Percentiles rank a stretch among this genome's conserved stretches.
These are phyloP conservation scores for Blastobasis adustella DNA, from an alignment of 2,888 invertebrate species.

Conservation along the genomic window DNA sequence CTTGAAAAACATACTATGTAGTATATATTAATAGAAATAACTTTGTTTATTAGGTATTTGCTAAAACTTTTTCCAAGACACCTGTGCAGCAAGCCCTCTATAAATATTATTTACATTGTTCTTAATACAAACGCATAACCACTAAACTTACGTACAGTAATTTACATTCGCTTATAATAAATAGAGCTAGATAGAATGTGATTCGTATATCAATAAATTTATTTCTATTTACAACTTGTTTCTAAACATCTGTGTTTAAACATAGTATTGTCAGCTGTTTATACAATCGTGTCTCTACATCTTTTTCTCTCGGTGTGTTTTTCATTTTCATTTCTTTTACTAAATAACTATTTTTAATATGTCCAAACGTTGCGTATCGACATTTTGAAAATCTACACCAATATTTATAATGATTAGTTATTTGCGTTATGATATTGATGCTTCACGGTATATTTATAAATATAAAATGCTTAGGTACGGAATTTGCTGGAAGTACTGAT, in stretches of 20 bases:
- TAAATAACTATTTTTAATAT: background rate
- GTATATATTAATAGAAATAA: too few species aligned
- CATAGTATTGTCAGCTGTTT: constrained; percentile 72
- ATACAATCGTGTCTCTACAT: constrained; percentile 56
- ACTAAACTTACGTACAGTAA: constrained; percentile 45
- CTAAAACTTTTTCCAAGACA: background rate
- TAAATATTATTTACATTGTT: constrained; percentile 49
- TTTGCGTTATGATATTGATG: background rate
- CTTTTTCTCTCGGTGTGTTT: constrained; percentile 32
- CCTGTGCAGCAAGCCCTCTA: constrained; percentile 20
- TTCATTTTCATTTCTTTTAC: background rate
- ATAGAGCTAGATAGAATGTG: constrained; percentile 56
- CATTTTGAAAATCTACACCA: too few species aligned
- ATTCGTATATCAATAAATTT: constrained; percentile 64
- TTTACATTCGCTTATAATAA: constrained; percentile 46
- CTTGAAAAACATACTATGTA: too few species aligned
- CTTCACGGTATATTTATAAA: background rate
- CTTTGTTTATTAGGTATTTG: too few species aligned
- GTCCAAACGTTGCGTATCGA: too few species aligned
- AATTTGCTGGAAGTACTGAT: background rate
- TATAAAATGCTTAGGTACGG: background rate
- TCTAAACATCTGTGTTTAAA: constrained; percentile 60
- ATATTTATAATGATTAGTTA: too few species aligned
- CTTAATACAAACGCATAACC: too few species aligned
- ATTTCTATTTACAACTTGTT: constrained; percentile 43